These are phyloP conservation scores for Poecilus cupreus DNA, from an alignment of 2,888 invertebrate species.

Conservation along the genomic window DNA sequence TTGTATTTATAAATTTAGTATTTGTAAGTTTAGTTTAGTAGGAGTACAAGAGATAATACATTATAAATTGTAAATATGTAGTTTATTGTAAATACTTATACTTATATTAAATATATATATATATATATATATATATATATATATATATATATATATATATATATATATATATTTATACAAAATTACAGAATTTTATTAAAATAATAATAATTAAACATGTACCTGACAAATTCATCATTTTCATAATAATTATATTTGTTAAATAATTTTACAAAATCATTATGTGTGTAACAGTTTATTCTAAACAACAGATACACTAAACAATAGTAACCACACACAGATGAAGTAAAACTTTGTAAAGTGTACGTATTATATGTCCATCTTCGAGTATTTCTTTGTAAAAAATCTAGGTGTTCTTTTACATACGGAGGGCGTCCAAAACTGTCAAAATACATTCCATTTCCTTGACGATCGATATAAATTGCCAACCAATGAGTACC, in stretches of 20 bases:
- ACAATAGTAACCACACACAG: not conserved
- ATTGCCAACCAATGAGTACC: conserved; percentile 51
- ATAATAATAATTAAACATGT: too few relatives aligned
- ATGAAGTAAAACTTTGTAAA: not conserved
- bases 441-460: not conserved
- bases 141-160: too few relatives aligned
- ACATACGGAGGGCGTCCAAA: not conserved
- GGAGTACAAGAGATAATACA: not conserved
- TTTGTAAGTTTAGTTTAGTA: not conserved
- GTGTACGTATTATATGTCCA: too few relatives aligned
- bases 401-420: not conserved
- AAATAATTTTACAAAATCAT: too few relatives aligned
- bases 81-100: not conserved
- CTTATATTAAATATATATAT: not conserved
- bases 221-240: too few relatives aligned
- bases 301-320: not conserved
- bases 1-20: not conserved
- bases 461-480: conserved; percentile 12
- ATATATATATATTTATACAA: not conserved
- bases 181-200: not conserved
- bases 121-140: not conserved
- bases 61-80: not conserved
- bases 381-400: not conserved
- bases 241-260: not conserved
- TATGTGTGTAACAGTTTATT: too few relatives aligned